Conservation (phyloP, 2,888 invertebrate species). For the Clostera curtula region DNA sequence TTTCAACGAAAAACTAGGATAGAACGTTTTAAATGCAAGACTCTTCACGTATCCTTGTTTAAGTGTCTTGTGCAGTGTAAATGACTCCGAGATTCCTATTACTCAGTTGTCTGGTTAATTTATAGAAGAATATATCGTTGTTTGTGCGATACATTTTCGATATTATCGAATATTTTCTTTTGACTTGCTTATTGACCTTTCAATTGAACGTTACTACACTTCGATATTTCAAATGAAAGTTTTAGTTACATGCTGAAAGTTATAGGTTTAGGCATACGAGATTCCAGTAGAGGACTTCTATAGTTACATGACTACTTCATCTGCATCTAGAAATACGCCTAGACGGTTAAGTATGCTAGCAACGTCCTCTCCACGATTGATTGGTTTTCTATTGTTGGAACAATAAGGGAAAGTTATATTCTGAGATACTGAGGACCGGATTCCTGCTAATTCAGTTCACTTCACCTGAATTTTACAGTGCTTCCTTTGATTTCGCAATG, state of each 20-base stretch:
- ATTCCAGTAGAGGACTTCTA: slow-evolving; percentile 35
- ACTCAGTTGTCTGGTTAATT: slow-evolving; percentile 38
- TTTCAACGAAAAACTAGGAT: too few relatives aligned
- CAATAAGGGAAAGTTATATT: too few relatives aligned
- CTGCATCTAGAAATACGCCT: slow-evolving; percentile 40
- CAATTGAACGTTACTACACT: slow-evolving; percentile 22
- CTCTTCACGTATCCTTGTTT: too few relatives aligned
- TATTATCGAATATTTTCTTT: slow-evolving; percentile 27
- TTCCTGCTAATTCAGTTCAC: too few relatives aligned
- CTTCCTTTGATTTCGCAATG: slow-evolving; percentile 28
- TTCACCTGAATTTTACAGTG: slow-evolving; percentile 1
- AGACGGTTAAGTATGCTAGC: slow-evolving; percentile 52
- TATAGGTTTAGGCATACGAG: slow-evolving; percentile 49
- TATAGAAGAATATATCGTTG: slow-evolving; percentile 39
- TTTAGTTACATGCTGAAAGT: too few relatives aligned
- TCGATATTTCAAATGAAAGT: slow-evolving; percentile 26
- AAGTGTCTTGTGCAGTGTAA: slow-evolving; percentile 16
- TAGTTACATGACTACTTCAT: slow-evolving; percentile 37
- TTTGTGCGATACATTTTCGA: slow-evolving; percentile 28
- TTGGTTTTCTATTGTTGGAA: slow-evolving; percentile 5
- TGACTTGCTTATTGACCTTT: slow-evolving; percentile 32
- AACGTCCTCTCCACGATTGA: slow-evolving; percentile 32
- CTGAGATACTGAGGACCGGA: too few relatives aligned
- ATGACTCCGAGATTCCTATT: slow-evolving; percentile 30
- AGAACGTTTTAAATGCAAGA: too few relatives aligned